Conservation (phyloP, 1,140 invertebrate genomes). For the Macrocentrus cingulum region DNA sequence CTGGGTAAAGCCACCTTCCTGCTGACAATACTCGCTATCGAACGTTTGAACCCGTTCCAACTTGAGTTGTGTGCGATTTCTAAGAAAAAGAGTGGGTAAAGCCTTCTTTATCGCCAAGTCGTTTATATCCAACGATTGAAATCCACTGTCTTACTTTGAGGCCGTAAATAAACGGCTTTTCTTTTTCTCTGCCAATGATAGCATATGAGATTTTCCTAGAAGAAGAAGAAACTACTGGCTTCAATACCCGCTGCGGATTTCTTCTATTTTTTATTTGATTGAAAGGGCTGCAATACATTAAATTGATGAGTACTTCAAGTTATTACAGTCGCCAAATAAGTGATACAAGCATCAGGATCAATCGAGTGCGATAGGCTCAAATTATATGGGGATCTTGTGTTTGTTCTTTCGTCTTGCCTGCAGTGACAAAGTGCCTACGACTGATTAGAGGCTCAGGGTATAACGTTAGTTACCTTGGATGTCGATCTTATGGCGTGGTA, state of each 20-base stretch:
- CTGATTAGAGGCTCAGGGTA: conserved; percentile 50
- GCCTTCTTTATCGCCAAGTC: conserved; percentile 16
- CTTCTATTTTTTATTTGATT: too few species aligned
- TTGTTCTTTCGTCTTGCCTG: conserved; percentile 29
- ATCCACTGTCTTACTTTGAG: conserved; percentile 22
- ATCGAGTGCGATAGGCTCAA: conserved; percentile 2
- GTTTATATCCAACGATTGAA: conserved; percentile 26
- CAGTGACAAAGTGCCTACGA: conserved; percentile 49
- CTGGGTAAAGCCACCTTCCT: conserved; percentile 3
- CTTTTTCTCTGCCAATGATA: conserved; percentile 7
- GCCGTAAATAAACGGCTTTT: conserved; percentile 23
- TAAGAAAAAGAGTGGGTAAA: conserved; percentile 6
- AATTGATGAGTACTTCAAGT: too few species aligned
- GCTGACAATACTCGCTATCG: conserved; percentile 41
- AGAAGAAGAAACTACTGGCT: neutral
- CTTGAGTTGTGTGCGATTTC: conserved; percentile 41
- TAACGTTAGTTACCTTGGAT: conserved; percentile 35
- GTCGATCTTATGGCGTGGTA: conserved; percentile 16
- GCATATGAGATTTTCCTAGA: neutral
- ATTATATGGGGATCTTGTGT: conserved; percentile 4
- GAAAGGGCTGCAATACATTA: too few species aligned
- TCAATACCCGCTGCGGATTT: too few species aligned
- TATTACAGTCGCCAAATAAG: too few species aligned
- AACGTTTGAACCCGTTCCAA: conserved; percentile 51
- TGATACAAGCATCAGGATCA: conserved; percentile 9